Evolutionary conservation across 1,140 invertebrate genomes (phyloP).

Genomic region (Choristoneura fumiferana): DNA sequence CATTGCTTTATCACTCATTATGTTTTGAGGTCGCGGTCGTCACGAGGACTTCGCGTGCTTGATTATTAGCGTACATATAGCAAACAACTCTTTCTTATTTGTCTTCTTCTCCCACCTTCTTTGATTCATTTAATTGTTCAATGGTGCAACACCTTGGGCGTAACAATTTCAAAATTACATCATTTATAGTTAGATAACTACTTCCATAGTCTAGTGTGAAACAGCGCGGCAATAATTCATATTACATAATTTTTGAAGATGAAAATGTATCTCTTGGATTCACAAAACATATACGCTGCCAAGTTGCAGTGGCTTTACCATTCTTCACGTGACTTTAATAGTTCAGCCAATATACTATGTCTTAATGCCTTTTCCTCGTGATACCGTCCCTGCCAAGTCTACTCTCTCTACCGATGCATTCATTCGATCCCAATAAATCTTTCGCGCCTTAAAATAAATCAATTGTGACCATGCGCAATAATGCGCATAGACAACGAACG

Average conservation of each 20-base stretch:
- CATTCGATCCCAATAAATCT: constrained; percentile 32
- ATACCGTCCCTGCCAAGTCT: constrained; percentile 36
- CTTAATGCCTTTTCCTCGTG: constrained; percentile 32
- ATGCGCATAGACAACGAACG: constrained; percentile 23
- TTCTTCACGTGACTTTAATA: constrained; percentile 39
- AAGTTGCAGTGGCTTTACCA: constrained; percentile 29
- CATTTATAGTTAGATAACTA: not conserved
- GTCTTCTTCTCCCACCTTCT: not conserved
- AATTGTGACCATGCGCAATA: constrained; percentile 25
- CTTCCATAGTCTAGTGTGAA: not conserved
- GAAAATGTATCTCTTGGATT: not conserved
- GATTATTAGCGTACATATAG: constrained; percentile 17
- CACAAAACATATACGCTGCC: constrained; percentile 22
- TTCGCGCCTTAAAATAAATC: constrained; percentile 31
- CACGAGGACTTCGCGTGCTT: constrained; percentile 28
- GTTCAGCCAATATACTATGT: constrained; percentile 20
- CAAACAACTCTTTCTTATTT: constrained; percentile 8
- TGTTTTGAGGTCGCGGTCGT: constrained; percentile 35
- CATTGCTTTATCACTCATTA: constrained; percentile 32
- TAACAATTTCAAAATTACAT: not conserved
- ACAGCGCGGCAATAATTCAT: not conserved
- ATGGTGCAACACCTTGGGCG: not conserved
- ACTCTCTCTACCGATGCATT: constrained; percentile 38
- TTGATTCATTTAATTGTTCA: not conserved
- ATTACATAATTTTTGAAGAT: not conserved